These are phyloP conservation scores for Urechis unicinctus DNA, from an alignment of 2,888 invertebrate genomes.

Conservation along the genomic window DNA sequence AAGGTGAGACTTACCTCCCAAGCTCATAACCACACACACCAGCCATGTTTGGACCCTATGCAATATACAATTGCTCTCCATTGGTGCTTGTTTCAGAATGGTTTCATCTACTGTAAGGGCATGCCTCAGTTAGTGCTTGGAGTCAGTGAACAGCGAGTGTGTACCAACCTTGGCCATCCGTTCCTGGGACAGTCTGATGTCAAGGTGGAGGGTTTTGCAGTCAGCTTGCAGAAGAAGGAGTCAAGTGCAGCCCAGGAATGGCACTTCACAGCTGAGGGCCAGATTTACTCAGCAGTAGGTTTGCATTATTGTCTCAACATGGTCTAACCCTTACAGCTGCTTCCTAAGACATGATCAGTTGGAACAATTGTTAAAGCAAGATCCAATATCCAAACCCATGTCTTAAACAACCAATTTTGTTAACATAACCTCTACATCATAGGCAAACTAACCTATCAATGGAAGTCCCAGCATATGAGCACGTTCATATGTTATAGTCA, in stretches of 20 bases:
- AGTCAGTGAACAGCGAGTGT: conserved; percentile 29
- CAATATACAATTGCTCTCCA: background rate
- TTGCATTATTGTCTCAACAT: background rate
- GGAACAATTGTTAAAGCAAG: too few species aligned
- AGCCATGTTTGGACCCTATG: too few species aligned
- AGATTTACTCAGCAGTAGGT: conserved; percentile 22
- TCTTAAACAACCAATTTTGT: too few species aligned
- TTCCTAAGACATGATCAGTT: too few species aligned
- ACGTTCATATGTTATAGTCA: too few species aligned
- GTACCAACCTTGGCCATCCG: conserved; percentile 13
- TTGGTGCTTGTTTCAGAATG: conserved; percentile 27
- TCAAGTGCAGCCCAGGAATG: conserved; percentile 37
- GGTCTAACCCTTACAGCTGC: too few species aligned
- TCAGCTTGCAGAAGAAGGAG: conserved; percentile 37
- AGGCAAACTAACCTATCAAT: too few species aligned
- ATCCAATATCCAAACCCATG: too few species aligned
- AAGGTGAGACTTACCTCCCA: conserved; percentile 29
- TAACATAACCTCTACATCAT: too few species aligned
- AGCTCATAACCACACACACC: too few species aligned
- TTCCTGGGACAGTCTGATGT: conserved; percentile 16
- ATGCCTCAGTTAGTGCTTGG: conserved; percentile 41
- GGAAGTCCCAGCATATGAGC: too few species aligned
- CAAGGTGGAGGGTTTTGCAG: conserved; percentile 32
- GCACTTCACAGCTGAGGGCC: conserved; percentile 42
- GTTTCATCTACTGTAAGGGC: conserved; percentile 40